Conservation (phyloP, 2,888 invertebrate genomes). For the Hemicrepidius hirtus region DNA sequence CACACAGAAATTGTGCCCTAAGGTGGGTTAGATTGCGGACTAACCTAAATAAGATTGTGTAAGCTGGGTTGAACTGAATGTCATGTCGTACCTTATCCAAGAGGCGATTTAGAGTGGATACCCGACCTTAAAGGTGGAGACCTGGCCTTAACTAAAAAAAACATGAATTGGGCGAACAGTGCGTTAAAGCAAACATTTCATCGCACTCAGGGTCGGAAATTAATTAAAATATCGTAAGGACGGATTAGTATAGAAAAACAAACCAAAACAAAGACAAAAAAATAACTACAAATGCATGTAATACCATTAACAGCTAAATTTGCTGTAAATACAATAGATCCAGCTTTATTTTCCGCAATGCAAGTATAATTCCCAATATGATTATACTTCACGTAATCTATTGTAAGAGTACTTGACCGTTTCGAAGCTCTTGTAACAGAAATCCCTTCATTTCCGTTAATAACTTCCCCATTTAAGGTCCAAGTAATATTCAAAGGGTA, state of each 20-base stretch:
- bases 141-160: too few species aligned
- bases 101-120: too few species aligned
- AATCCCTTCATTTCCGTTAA: slow-evolving; percentile 71
- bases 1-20: too few species aligned
- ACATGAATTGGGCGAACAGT: too few species aligned
- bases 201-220: too few species aligned
- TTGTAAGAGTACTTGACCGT: slow-evolving; percentile 73
- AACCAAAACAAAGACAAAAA: background rate
- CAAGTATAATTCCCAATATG: slow-evolving; percentile 75
- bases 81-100: too few species aligned
- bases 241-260: background rate
- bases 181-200: too few species aligned
- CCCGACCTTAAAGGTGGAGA: too few species aligned
- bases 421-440: slow-evolving; percentile 69
- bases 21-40: too few species aligned
- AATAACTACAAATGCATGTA: slow-evolving; percentile 35
- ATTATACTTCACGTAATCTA: slow-evolving; percentile 72
- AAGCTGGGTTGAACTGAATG: too few species aligned
- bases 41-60: too few species aligned
- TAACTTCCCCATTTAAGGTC: slow-evolving; percentile 75
- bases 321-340: slow-evolving; percentile 72
- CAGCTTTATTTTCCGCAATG: slow-evolving; percentile 72
- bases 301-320: slow-evolving; percentile 74
- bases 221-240: too few species aligned
- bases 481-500: slow-evolving; percentile 85